Percentiles rank a stretch among this genome's conserved stretches.
Evolutionary conservation across 2,797 vertebrate species (phyloP).

Genomic region (Epinephelus coioides): DNA sequence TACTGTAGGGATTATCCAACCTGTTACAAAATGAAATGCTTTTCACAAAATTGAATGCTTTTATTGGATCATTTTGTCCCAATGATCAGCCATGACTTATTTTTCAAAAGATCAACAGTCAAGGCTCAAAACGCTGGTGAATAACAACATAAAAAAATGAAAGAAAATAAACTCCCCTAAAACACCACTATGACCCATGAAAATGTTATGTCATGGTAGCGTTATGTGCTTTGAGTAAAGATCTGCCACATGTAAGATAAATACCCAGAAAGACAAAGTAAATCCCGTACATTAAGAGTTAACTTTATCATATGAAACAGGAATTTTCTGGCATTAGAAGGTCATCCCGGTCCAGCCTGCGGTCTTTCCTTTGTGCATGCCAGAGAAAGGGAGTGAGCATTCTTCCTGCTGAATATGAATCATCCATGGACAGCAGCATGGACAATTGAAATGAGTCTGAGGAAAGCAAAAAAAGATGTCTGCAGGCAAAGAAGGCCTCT

Average conservation of each 20-base stretch:
- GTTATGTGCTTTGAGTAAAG: not conserved
- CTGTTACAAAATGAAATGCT: not conserved
- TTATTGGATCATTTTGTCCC: too few species aligned
- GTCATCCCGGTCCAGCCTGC: slow-evolving; percentile 33
- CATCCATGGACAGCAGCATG: not conserved
- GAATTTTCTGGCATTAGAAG: slow-evolving; percentile 26
- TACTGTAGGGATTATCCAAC: not conserved
- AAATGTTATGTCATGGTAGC: not conserved
- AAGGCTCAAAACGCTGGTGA: not conserved
- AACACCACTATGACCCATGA: not conserved
- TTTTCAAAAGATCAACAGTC: not conserved
- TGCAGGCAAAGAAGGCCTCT: slow-evolving; percentile 6
- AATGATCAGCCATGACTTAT: not conserved
- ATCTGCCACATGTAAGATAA: not conserved
- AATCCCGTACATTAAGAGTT: slow-evolving; percentile 23
- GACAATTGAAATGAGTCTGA: slow-evolving; percentile 30
- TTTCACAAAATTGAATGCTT: too few species aligned
- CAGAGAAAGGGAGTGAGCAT: slow-evolving; percentile 32
- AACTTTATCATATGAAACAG: slow-evolving; percentile 19
- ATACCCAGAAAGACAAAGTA: not conserved
- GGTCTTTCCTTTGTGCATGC: slow-evolving; percentile 61
- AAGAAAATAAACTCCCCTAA: not conserved
- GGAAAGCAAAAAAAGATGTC: not conserved
- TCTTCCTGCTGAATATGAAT: slow-evolving; percentile 53
- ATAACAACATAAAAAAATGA: too few species aligned